These are phyloP conservation scores for Clarias laeviceps DNA, from an alignment of 2,797 vertebrate genomes.

Conservation along the genomic window DNA sequence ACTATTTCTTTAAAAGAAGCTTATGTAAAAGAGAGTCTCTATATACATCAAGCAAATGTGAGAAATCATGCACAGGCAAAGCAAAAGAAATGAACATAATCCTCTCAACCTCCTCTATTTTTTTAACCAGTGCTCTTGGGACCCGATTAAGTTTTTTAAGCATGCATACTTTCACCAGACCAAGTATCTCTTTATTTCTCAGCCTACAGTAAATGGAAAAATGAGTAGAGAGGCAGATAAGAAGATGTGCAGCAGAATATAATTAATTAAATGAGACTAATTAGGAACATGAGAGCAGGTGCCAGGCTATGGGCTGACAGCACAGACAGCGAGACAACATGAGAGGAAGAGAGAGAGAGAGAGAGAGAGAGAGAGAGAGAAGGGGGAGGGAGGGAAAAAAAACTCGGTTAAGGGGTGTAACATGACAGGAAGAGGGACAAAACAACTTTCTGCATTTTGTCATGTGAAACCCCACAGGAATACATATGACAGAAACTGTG, in stretches of 20 bases:
- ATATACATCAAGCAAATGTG: background rate
- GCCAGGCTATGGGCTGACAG: constrained; percentile 82
- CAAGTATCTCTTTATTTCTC: constrained; percentile 46
- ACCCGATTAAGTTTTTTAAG: constrained; percentile 45
- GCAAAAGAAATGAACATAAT: constrained; percentile 1
- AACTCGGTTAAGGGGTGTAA: constrained; percentile 82
- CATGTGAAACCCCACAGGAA: constrained; percentile 88
- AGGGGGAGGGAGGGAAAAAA: constrained; percentile 47
- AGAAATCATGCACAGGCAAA: background rate
- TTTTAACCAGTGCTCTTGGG: constrained; percentile 26
- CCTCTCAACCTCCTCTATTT: constrained; percentile 14
- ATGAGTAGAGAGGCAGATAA: constrained; percentile 66
- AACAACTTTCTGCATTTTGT: constrained; percentile 89
- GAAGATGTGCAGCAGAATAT: constrained; percentile 77
- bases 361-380: constrained; percentile 58
- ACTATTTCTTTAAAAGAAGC: background rate
- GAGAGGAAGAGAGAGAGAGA: constrained; percentile 70
- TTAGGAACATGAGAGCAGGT: constrained; percentile 81
- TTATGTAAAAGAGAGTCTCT: too few species aligned
- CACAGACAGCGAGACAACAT: constrained; percentile 85
- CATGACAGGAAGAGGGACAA: constrained; percentile 86
- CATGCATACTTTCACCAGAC: constrained; percentile 39
- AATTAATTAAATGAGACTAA: constrained; percentile 82
- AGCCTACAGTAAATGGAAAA: constrained; percentile 51
- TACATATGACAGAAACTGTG: constrained; percentile 85